These are phyloP conservation scores for Coptodon bakossiorum DNA, from an alignment of 2,113 vertebrate species.

Conservation along the genomic window DNA sequence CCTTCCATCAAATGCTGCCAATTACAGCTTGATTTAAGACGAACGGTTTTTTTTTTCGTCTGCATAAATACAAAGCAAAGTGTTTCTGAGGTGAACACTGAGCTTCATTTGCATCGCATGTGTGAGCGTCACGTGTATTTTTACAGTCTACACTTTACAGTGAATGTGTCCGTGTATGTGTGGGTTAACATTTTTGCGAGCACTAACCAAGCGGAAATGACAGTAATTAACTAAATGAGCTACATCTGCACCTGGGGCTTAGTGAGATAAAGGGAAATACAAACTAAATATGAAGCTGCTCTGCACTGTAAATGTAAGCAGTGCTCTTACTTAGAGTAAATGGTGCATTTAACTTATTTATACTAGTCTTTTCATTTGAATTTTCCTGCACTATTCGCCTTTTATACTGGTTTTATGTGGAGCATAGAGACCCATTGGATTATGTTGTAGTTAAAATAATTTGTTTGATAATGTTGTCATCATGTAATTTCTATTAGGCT, in stretches of 20 bases:
- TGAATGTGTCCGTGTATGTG: not conserved
- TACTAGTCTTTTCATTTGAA: not conserved
- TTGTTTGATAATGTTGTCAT: not conserved
- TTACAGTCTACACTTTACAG: not conserved
- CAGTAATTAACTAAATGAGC: slow-evolving; percentile 60
- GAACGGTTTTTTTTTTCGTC: not conserved
- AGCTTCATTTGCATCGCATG: not conserved
- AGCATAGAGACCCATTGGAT: not conserved
- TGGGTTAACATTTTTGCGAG: not conserved
- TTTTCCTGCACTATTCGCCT: not conserved
- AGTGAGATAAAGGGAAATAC: not conserved
- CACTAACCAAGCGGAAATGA: slow-evolving; percentile 56
- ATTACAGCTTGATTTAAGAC: not conserved
- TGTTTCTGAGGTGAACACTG: not conserved
- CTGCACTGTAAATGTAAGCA: not conserved
- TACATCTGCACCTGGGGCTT: slow-evolving; percentile 48
- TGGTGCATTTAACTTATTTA: not conserved
- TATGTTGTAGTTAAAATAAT: not conserved
- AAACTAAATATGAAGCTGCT: not conserved
- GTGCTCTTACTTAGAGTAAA: not conserved
- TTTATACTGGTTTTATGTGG: not conserved
- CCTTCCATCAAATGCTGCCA: not conserved
- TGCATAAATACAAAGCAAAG: not conserved
- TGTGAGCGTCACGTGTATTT: not conserved
- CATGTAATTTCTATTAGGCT: not conserved